A percentile compares a stretch with the other conserved stretches of the same genome.
These are phyloP conservation scores for Epirrhoe tristata DNA, from an alignment of 2,888 invertebrate species.

Conservation along the genomic window DNA sequence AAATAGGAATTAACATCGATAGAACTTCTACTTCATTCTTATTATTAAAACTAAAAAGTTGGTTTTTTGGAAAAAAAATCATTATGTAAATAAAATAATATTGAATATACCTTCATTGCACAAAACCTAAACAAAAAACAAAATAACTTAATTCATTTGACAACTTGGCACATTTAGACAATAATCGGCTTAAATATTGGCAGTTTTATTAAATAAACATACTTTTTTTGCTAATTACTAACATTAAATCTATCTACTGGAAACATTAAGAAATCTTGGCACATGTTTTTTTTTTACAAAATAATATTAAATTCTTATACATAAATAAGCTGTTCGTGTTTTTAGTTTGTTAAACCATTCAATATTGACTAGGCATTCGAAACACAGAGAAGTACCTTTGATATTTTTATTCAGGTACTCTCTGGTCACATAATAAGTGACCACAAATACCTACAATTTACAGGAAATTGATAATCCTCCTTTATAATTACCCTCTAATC, in stretches of 20 bases:
- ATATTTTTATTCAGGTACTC: background rate
- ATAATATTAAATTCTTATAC: constrained; percentile 5
- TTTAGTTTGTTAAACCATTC: too few species aligned
- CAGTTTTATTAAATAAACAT: constrained; percentile 58
- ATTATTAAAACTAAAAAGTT: constrained; percentile 24
- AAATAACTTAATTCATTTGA: background rate
- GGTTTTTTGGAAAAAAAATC: background rate
- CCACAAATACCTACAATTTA: background rate
- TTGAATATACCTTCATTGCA: background rate
- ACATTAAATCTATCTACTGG: constrained; percentile 42
- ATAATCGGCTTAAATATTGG: constrained; percentile 54
- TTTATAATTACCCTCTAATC: constrained; percentile 27
- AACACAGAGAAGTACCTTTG: background rate
- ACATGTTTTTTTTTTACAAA: constrained; percentile 27
- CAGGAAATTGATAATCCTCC: constrained; percentile 1
- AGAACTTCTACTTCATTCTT: constrained; percentile 27
- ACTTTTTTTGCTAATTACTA: constrained; percentile 49
- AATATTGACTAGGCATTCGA: too few species aligned
- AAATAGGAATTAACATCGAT: constrained; percentile 39
- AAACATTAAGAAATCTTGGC: constrained; percentile 32
- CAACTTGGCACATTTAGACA: constrained; percentile 34
- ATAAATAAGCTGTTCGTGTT: too few species aligned
- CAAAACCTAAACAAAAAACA: too few species aligned
- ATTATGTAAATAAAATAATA: background rate
- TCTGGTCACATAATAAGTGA: background rate